Evolutionary conservation across 2,888 invertebrate species (phyloP).

Genomic region (Macaria notata): DNA sequence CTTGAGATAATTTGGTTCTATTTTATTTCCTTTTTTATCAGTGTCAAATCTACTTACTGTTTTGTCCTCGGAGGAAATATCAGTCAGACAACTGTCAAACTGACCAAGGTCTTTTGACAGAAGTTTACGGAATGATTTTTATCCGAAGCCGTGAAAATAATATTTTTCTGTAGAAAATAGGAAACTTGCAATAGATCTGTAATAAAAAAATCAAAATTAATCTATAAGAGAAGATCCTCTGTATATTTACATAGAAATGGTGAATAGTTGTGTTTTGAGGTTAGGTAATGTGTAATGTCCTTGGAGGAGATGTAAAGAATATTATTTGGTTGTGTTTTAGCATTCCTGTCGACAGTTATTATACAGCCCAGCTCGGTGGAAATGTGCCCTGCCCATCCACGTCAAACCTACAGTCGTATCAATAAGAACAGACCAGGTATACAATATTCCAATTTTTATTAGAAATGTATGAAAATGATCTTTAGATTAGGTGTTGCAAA

Average conservation of each 20-base stretch:
- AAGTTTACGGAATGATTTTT: constrained; percentile 55
- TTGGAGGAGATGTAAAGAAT: constrained; percentile 38
- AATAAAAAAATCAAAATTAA: constrained; percentile 9
- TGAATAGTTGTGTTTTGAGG: constrained; percentile 40
- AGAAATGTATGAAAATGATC: too few relatives aligned
- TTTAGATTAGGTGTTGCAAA: too few relatives aligned
- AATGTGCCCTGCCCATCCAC: constrained; percentile 63
- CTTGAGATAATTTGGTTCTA: too few relatives aligned
- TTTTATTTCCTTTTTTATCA: too few relatives aligned
- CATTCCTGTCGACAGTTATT: constrained; percentile 74
- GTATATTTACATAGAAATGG: constrained; percentile 49
- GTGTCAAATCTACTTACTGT: too few relatives aligned
- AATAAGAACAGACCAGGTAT: constrained; percentile 66
- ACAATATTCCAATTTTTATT: constrained; percentile 1
- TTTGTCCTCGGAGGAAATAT: too few relatives aligned
- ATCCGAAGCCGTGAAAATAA: constrained; percentile 49
- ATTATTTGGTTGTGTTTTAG: constrained; percentile 53
- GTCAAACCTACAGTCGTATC: constrained; percentile 57
- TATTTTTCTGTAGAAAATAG: constrained; percentile 17
- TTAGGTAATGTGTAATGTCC: constrained; percentile 62
- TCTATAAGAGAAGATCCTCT: constrained; percentile 3
- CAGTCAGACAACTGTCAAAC: too few relatives aligned
- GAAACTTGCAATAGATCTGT: constrained; percentile 17
- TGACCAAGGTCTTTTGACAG: constrained; percentile 47
- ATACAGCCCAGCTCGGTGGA: constrained; percentile 73